These are phyloP conservation scores for Drosophila nigrodunni DNA, from an alignment of 1,140 invertebrate species.

Conservation along the genomic window DNA sequence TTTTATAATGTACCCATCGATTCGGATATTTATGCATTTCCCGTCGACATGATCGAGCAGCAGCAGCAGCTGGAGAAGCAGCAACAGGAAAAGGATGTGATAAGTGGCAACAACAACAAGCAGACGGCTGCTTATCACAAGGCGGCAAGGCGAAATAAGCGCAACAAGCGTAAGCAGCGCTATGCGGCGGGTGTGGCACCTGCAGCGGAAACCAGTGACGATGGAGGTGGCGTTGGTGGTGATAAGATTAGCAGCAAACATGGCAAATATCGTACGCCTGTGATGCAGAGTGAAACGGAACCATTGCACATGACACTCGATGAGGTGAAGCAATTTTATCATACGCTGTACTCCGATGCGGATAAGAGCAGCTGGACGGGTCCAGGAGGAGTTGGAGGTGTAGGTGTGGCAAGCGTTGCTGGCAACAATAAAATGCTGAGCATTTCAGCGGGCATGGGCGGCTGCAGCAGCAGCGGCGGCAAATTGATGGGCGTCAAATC, in stretches of 20 bases:
- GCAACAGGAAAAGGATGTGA: conserved; percentile 1
- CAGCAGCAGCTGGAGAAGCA: conserved; percentile 63
- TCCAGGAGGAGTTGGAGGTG: conserved; percentile 85
- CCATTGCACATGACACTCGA: conserved; percentile 94
- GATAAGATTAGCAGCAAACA: conserved; percentile 54
- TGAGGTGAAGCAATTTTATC: conserved; percentile 92
- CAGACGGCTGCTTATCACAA: conserved; percentile 57
- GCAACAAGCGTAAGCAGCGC: conserved; percentile 78
- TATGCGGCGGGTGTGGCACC: conserved; percentile 40
- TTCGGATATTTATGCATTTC: conserved; percentile 93
- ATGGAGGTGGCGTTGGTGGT: conserved; percentile 40
- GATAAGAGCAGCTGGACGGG: conserved; percentile 65
- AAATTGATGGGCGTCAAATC: conserved; percentile 64
- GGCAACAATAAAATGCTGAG: conserved; percentile 14
- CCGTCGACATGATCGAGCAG: conserved; percentile 90
- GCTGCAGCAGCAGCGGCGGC: background rate
- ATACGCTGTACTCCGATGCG: conserved; percentile 90
- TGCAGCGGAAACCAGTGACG: conserved; percentile 63
- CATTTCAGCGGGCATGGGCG: background rate
- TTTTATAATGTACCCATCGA: conserved; percentile 94
- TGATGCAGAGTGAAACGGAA: conserved; percentile 85
- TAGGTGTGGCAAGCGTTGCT: background rate
- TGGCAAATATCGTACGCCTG: conserved; percentile 66
- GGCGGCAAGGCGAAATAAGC: conserved; percentile 69
- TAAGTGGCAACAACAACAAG: conserved; percentile 48